Evolutionary conservation across 2,888 invertebrate species (phyloP), one percentile per base, ranked within the genome.

Genomic region (Lutraria lutraria): DNA sequence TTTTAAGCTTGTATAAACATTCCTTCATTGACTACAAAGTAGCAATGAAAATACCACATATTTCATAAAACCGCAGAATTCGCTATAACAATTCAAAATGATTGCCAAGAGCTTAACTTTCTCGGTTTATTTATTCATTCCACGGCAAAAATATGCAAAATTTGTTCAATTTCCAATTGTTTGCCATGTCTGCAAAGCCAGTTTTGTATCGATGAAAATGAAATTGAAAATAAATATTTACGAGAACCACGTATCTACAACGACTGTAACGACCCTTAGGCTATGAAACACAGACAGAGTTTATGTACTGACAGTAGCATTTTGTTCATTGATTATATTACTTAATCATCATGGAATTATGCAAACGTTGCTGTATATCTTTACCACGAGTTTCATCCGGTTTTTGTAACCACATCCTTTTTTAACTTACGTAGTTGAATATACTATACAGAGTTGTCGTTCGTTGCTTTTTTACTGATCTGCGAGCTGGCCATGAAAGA

Each of bases 151-250:
- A 34, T 76, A 76, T 76, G 76, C 31, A 76, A 34, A 76, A 19
- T 31, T 76, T 76, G 76, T 76, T 31, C 19, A 31, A 19, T 13
- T 76, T 76, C 76, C 76, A 76, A 76, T 76, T 16, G 34, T 34
- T 76, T 76, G 76, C 31, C 10, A 76, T 76, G 76, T 76, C 34
- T 76, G 31, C 0, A 16, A 31, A 34, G 76, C 31, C 76, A 76
- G 76, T 16, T 34, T 76, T 76, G 72, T 76, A 25, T 16, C 76
- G 13, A 76, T 25, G 76, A 34, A 34, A 68, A 68, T 68, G 25
- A 68, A 68, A 68, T 68, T 68, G 63, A 25, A 68, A 68, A 68
- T 68, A 68, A 68, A 68, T 68, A n/a, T 68, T 68, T 68, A 68
- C 25, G 25, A 1, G 12, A 25, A 25, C n/a, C 25, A 12, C n/a